Evolutionary conservation across 2,888 invertebrate species (phyloP), one percentile per base, ranked within the genome.

Genomic region (Heliothis peltigera): DNA sequence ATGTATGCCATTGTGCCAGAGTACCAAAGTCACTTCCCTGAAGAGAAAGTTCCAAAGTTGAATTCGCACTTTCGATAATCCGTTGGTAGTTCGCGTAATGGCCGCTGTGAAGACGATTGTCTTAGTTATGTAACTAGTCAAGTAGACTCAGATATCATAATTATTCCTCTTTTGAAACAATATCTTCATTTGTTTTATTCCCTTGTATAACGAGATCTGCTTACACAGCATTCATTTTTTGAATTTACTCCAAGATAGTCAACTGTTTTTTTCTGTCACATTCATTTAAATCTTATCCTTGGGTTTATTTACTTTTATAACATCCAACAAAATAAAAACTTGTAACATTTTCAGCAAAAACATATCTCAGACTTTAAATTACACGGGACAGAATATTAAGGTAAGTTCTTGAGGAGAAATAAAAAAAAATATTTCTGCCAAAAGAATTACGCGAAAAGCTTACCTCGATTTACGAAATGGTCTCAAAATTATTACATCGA

Each of bases 31-130:
- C 51, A 54, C 57, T 32, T 63, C 28, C 47, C 55, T 12, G 22
- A 43, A 48, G 55, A 62, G 61, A 53, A 62, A 76, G 61, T 74
- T 70, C 8, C 39, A 25, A 56, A 65, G 76, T 74, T 65, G 49
- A 47, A 61, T 70, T 70, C 52, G 46, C 66, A 76, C 66, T 76
- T 76, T 43, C 66, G 46, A 66, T 74, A 71, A 76, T 61, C 76
- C 59, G 43, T 18, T 55, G 39, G 57, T 61, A 64, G 76, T 70
- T 76, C 44, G 18, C 32, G 48, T 61, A 65, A 75, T 70, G 51
- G 55, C 61, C 39, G 42, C 43, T 52, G 47, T 51, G 47, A 54
- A 73, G n/a, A n/a, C n/a, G n/a, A 70, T 70, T 22, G 39, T 57
- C 71, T 75, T 64, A 39, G 22, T 53, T 54, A 25, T 63, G 25